These are phyloP conservation scores for Dryas iulia DNA, from an alignment of 1,140 invertebrate genomes.

Conservation along the genomic window DNA sequence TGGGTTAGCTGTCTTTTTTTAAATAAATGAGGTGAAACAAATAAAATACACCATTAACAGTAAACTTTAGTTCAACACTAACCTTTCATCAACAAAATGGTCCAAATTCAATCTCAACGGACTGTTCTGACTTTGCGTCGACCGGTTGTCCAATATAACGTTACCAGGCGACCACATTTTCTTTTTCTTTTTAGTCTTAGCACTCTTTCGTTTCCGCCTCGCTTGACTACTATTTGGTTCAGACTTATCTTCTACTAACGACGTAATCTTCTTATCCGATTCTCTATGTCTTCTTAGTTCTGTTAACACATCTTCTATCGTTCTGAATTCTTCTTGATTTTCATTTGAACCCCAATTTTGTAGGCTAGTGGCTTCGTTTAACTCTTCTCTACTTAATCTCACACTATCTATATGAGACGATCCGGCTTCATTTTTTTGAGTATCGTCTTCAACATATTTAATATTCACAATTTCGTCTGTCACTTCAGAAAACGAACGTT, in stretches of 20 bases:
- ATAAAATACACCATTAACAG: too few relatives aligned
- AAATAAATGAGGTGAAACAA: too few relatives aligned
- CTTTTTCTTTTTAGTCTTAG: constrained; percentile 61
- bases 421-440: constrained; percentile 66
- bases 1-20: too few relatives aligned
- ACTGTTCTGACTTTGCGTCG: constrained; percentile 51
- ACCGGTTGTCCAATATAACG: constrained; percentile 65
- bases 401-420: constrained; percentile 60
- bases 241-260: constrained; percentile 48
- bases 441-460: constrained; percentile 57
- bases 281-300: constrained; percentile 59
- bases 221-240: constrained; percentile 43
- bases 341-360: constrained; percentile 45
- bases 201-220: constrained; percentile 47
- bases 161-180: constrained; percentile 71
- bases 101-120: constrained; percentile 74
- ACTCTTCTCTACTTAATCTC: constrained; percentile 52
- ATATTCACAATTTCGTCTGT: constrained; percentile 65
- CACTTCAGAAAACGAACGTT: constrained; percentile 64
- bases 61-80: constrained; percentile 32
- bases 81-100: constrained; percentile 76
- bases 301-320: constrained; percentile 59
- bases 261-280: constrained; percentile 48
- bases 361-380: constrained; percentile 35
- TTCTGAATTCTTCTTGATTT: constrained; percentile 49